Base-by-base conservation (phyloP, 2,113 vertebrate genomes). In the Galbula dea region DNA sequence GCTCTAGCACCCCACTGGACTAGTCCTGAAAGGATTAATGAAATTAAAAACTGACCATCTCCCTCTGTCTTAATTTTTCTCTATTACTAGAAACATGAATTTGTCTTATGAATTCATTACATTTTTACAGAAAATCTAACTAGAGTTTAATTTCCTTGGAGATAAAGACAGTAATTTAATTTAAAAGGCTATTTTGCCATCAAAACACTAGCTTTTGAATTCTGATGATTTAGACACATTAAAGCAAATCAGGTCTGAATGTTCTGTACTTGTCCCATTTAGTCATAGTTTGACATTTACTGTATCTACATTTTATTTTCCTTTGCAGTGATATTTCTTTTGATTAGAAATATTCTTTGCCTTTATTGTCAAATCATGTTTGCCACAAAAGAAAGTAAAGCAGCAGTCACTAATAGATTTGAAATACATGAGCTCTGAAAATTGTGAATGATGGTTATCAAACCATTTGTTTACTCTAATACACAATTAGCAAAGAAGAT, bases 301-400 rank as follows among this genome's bases (percentile, higher is more conserved):
- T 81, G 27, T 72, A 88, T 63, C 61, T 86, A 71, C 36, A 67
- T 83, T 86, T 90, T 88, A 71, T 83, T 91, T 90, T 90, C 27
- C 23, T 90, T 89, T 90, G 27, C 30, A 90, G 58, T 74, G 23
- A 58, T 62, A 77, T 88, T 93, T 30, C 32, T 80, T 91, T 90
- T 83, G 55, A 81, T 93, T 86, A 91, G 26, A 76, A 88, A 83
- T n/a, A 86, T 54, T 83, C 30, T 39, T 14, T 55, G 48, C 67
- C 85, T 85, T 91, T 77, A 85, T 67, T 91, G 65, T 82, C 74
- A 96, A 72, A 79, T 51, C 27, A 72, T 22, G n/a, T n/a, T n/a
- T 3, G 8, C 27, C 34, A 74, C 51, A 89, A 86, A 94, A 69
- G 57, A 54, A 91, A 96, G 51, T 34, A 81, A 55, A 86, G 73